Conservation (phyloP, 2,113 vertebrate species). For the Phaethornis superciliosus region DNA sequence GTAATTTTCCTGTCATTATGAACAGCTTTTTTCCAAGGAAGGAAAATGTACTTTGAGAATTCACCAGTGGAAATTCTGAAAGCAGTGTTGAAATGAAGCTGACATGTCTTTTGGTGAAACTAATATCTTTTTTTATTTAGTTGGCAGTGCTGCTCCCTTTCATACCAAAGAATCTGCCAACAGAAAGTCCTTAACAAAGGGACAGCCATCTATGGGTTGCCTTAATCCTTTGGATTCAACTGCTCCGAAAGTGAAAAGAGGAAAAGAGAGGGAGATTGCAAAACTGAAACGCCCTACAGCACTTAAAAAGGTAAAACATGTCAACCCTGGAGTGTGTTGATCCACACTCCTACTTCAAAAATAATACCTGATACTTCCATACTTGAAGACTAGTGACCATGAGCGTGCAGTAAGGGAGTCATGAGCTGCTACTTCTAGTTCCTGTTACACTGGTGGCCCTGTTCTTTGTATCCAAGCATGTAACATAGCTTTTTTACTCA, state of each 20-base stretch:
- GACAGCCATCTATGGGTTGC: slow-evolving; percentile 77
- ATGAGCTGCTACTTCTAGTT: neutral
- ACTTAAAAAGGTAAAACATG: slow-evolving; percentile 89
- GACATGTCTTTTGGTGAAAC: neutral
- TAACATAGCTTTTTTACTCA: accelerated
- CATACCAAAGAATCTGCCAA: slow-evolving; percentile 82
- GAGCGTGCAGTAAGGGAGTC: neutral
- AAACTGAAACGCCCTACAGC: slow-evolving; percentile 97
- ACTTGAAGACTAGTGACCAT: neutral
- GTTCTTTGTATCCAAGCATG: neutral
- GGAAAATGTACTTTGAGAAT: slow-evolving; percentile 44
- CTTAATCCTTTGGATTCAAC: slow-evolving; percentile 91
- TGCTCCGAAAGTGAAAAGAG: slow-evolving; percentile 90
- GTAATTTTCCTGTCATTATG: slow-evolving; percentile 39
- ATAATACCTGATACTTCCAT: neutral
- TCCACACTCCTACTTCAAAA: neutral
- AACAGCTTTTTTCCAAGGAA: slow-evolving; percentile 17
- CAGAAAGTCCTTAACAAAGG: slow-evolving; percentile 81
- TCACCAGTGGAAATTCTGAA: slow-evolving; percentile 40
- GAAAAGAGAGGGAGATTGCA: slow-evolving; percentile 94
- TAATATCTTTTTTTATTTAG: slow-evolving; percentile 73
- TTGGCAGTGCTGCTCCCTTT: slow-evolving; percentile 88
- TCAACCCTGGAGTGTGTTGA: neutral
- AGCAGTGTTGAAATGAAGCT: slow-evolving; percentile 28
- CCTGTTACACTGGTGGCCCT: neutral